phyloP scores from a whole-genome alignment of 2,888 invertebrate species.

The Nowickia ferox region DNA sequence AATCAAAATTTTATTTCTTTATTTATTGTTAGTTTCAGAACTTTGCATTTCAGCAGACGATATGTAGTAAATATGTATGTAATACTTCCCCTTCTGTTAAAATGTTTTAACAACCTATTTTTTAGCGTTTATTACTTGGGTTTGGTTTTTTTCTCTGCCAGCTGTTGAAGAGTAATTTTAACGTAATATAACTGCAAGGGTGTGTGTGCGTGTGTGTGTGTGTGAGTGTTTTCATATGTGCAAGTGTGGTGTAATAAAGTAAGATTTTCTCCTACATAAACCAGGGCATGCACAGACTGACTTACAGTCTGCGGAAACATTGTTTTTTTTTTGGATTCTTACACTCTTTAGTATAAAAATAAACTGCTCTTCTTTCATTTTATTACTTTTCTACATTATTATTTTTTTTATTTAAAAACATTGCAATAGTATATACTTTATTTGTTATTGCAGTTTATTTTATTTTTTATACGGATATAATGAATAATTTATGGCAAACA shows the following conservation, averaged over 20 bases:
- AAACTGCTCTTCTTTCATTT: slow-evolving; percentile 34
- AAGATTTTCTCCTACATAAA: slow-evolving; percentile 34
- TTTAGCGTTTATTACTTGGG: slow-evolving; percentile 67
- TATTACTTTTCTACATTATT: slow-evolving; percentile 12
- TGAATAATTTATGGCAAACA: slow-evolving; percentile 71
- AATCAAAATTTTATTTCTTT: too few species aligned
- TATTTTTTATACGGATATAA: slow-evolving; percentile 63
- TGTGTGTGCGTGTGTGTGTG: background rate
- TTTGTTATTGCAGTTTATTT: slow-evolving; percentile 59
- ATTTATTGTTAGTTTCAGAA: too few species aligned
- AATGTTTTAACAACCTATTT: slow-evolving; percentile 66
- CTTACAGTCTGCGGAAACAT: slow-evolving; percentile 27
- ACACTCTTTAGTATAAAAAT: slow-evolving; percentile 56
- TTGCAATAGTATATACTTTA: slow-evolving; percentile 10
- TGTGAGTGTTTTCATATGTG: background rate
- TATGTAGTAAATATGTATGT: background rate
- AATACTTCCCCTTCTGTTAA: slow-evolving; percentile 52
- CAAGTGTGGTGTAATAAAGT: slow-evolving; percentile 49
- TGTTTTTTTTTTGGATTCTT: slow-evolving; percentile 39
- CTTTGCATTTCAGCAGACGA: too few species aligned
- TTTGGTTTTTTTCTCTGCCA: slow-evolving; percentile 43
- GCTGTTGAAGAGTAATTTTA: slow-evolving; percentile 52
- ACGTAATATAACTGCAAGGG: background rate
- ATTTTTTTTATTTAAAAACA: slow-evolving; percentile 37
- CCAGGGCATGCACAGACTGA: slow-evolving; percentile 8